Conservation (phyloP, 2,797 vertebrate genomes). For the Gambusia yucatana region DNA sequence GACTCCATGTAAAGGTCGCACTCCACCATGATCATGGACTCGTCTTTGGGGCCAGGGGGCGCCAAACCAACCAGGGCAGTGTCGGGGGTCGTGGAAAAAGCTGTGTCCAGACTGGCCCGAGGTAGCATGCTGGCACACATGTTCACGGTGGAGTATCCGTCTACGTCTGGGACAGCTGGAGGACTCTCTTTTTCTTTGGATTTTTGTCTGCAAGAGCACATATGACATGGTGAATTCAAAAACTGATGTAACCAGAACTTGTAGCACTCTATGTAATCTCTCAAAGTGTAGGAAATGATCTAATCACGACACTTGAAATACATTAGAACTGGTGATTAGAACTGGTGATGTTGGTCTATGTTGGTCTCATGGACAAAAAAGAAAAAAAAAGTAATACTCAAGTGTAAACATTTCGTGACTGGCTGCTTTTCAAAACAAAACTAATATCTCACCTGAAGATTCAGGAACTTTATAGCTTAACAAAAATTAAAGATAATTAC, state of each 20-base stretch:
- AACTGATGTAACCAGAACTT: background rate
- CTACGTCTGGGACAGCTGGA: conserved; percentile 3
- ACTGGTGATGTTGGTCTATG: background rate
- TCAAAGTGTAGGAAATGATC: background rate
- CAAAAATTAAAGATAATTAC: conserved; percentile 4
- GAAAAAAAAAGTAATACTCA: background rate
- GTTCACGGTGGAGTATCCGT: conserved; percentile 75
- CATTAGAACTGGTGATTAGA: background rate
- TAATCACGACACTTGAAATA: background rate
- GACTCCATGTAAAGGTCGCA: conserved; percentile 68
- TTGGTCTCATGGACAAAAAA: background rate
- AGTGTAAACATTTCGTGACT: background rate
- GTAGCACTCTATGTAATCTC: background rate
- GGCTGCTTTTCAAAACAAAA: background rate
- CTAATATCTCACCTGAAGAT: background rate
- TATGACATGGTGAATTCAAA: background rate
- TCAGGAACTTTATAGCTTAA: background rate
- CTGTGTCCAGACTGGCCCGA: conserved; percentile 14
- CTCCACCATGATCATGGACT: conserved; percentile 54
- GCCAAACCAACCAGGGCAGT: conserved; percentile 2
- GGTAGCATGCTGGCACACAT: conserved; percentile 45
- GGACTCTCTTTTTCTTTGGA: conserved; percentile 15
- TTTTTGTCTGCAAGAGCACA: conserved; percentile 47
- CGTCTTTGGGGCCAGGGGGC: conserved; percentile 15
- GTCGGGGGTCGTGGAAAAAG: conserved; percentile 9